Conservation (phyloP, 2,797 vertebrate species). For the Esox masquinongy region DNA sequence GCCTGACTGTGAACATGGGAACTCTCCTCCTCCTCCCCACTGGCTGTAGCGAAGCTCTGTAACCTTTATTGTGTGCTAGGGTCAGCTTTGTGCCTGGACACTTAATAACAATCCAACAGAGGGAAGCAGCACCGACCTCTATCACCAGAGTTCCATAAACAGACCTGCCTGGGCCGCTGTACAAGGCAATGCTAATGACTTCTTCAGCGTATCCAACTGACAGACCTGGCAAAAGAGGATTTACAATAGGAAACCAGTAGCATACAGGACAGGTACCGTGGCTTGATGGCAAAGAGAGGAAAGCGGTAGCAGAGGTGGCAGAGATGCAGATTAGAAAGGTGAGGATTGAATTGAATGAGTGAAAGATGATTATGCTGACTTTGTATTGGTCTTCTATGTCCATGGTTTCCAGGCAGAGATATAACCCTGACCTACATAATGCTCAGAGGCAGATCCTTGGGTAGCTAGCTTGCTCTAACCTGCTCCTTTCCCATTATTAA, state of each 20-base stretch:
- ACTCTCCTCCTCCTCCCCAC: slow-evolving; percentile 39
- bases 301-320: neutral
- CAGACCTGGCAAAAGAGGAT: neutral
- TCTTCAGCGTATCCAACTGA: neutral
- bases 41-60: slow-evolving; percentile 20
- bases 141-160: slow-evolving; percentile 13
- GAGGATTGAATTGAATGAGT: neutral
- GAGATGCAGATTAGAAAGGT: neutral
- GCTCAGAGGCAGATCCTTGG: slow-evolving; percentile 4
- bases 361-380: neutral
- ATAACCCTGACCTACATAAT: slow-evolving; percentile 18
- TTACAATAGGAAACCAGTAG: slow-evolving; percentile 3
- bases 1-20: slow-evolving; percentile 14
- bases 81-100: slow-evolving; percentile 37
- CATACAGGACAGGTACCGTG: neutral
- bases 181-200: neutral
- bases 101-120: slow-evolving; percentile 11
- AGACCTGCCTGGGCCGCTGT: neutral
- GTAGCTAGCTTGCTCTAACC: slow-evolving; percentile 2
- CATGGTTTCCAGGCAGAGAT: slow-evolving; percentile 9
- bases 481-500: neutral
- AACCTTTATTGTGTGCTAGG: slow-evolving; percentile 51
- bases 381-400: neutral
- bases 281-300: neutral
- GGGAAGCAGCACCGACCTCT: neutral